A percentile compares a stretch with the other conserved stretches of the same genome.
Conservation (phyloP, 2,113 vertebrate species). For the Jacana jacana region DNA sequence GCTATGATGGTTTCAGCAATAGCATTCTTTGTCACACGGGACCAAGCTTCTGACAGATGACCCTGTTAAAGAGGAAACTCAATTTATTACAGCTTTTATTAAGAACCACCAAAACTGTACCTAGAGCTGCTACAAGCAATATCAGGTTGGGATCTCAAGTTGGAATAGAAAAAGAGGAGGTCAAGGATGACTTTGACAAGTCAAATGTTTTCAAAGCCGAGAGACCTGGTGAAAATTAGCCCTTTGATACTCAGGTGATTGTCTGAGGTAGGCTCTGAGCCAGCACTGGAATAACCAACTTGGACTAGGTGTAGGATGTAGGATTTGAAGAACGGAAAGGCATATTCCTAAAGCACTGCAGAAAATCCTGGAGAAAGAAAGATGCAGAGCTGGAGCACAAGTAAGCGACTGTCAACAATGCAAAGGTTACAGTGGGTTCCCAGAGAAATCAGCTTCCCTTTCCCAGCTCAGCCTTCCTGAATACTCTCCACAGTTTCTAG, state of each 20-base stretch:
- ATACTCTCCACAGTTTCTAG: neutral
- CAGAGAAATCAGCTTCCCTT: neutral
- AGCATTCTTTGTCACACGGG: constrained; percentile 97
- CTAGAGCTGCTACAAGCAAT: neutral
- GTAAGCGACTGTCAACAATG: neutral
- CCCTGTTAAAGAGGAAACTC: constrained; percentile 76
- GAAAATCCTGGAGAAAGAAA: neutral
- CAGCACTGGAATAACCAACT: neutral
- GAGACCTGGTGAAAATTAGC: neutral
- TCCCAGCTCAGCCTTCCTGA: neutral
- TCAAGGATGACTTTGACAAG: neutral
- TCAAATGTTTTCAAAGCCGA: neutral
- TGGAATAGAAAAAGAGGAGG: neutral
- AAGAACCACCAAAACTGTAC: neutral
- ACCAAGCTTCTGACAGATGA: constrained; percentile 97
- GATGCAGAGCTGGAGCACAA: neutral
- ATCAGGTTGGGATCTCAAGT: neutral
- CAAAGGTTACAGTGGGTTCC: neutral
- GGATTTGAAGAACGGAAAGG: neutral
- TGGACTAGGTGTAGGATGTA: neutral
- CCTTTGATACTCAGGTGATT: neutral
- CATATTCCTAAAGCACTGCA: neutral
- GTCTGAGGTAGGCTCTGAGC: neutral
- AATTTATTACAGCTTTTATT: neutral
- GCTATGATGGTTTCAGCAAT: constrained; percentile 99